These are phyloP conservation scores for Clavelina lepadiformis DNA, from an alignment of 23 tunicate genomes.

Conservation along the genomic window DNA sequence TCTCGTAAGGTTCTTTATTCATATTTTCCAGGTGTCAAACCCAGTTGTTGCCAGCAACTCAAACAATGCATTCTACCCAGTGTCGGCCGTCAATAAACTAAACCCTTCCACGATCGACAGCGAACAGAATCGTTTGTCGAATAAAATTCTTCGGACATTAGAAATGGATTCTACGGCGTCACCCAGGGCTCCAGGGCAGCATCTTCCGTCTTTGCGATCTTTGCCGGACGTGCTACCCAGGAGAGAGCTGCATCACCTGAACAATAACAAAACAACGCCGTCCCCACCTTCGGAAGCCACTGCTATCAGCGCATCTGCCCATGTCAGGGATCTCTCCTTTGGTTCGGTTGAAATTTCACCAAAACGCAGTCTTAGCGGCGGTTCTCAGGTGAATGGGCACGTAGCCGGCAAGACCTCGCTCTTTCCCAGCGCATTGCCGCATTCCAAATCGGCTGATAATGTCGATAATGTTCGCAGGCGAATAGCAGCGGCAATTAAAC, in stretches of 20 bases:
- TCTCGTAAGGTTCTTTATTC: no score
- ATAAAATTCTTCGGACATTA: constrained; percentile 25
- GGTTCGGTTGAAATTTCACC: constrained; percentile 4
- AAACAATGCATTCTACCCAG: constrained; percentile 17
- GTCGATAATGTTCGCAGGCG: constrained; percentile 61
- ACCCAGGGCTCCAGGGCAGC: constrained; percentile 23
- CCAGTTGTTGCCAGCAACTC: background rate
- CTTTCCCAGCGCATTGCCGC: background rate
- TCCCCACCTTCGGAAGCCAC: constrained; percentile 1
- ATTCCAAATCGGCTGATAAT: constrained; percentile 63
- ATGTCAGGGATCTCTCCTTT: constrained; percentile 34
- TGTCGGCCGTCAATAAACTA: constrained; percentile 65
- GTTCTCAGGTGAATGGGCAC: constrained; percentile 13
- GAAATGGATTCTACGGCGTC: constrained; percentile 27
- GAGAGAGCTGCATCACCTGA: background rate
- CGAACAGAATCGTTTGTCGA: constrained; percentile 23
- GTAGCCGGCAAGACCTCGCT: background rate
- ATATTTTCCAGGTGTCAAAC: constrained; percentile 1
- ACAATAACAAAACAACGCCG: background rate
- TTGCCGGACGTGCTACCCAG: constrained; percentile 43
- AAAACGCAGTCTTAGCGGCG: constrained; percentile 20
- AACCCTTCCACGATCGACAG: constrained; percentile 17
- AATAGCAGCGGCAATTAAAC: constrained; percentile 86
- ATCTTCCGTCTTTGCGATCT: constrained; percentile 45
- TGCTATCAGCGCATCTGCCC: constrained; percentile 25